These are phyloP conservation scores for Mechanitis messenoides DNA, from an alignment of 2,888 invertebrate genomes.

Conservation along the genomic window DNA sequence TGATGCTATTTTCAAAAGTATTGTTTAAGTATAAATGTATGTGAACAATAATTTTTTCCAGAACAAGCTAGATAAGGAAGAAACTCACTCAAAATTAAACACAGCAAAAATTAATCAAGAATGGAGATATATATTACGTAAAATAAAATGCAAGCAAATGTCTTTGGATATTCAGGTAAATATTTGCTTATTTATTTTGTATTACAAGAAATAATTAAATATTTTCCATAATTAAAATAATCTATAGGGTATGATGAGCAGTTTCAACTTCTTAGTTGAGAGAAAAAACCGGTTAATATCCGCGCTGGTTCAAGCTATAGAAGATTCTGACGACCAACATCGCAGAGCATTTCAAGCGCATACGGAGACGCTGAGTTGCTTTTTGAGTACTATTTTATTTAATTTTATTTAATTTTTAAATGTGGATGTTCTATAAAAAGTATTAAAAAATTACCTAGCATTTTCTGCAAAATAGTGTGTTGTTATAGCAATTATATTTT, in stretches of 20 bases:
- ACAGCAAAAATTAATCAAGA: slow-evolving; percentile 90
- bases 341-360: slow-evolving; percentile 83
- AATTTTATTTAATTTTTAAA: background rate
- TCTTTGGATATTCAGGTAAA: slow-evolving; percentile 80
- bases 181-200: background rate
- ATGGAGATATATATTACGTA: slow-evolving; percentile 87
- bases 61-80: slow-evolving; percentile 90
- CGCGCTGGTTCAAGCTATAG: slow-evolving; percentile 79
- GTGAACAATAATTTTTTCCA: slow-evolving; percentile 43
- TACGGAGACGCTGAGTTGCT: slow-evolving; percentile 81
- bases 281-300: slow-evolving; percentile 82
- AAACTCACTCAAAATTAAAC: slow-evolving; percentile 85
- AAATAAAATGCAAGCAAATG: slow-evolving; percentile 85
- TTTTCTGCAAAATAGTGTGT: no score
- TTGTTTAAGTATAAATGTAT: no score
- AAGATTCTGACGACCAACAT: slow-evolving; percentile 85
- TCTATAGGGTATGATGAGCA: slow-evolving; percentile 71
- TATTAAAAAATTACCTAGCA: background rate
- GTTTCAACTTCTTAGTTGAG: slow-evolving; percentile 79
- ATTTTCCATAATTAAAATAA: background rate
- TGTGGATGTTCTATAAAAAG: background rate
- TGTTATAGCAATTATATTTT: no score
- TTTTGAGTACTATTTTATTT: slow-evolving; percentile 74
- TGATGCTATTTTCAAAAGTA: no score
- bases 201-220: no score